A percentile compares a stretch with the other conserved stretches of the same genome.
Conservation (phyloP, 2,888 invertebrate species). For the Lasioglossum leucozonium region DNA sequence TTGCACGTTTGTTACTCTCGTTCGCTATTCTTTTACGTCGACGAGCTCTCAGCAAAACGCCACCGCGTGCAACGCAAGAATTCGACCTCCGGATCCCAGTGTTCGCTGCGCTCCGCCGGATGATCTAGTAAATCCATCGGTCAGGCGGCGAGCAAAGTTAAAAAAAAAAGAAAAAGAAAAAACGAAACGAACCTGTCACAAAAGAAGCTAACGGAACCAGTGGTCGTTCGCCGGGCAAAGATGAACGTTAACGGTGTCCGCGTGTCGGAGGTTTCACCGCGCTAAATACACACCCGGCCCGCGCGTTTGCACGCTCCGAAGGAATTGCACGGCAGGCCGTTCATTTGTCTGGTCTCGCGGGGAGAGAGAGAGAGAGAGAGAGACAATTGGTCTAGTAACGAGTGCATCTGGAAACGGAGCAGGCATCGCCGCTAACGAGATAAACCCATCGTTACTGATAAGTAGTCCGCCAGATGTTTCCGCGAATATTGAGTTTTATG, state of each 20-base stretch:
- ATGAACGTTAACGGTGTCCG: slow-evolving; percentile 52
- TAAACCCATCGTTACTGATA: slow-evolving; percentile 4
- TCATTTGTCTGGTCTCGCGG: neutral
- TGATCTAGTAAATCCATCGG: neutral
- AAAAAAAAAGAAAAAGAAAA: no score
- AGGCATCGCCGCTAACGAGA: slow-evolving; percentile 4
- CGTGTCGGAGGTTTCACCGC: slow-evolving; percentile 49
- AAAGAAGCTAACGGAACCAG: slow-evolving; percentile 52
- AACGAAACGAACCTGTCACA: slow-evolving; percentile 26
- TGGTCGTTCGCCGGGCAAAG: slow-evolving; percentile 42
- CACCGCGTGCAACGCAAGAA: neutral
- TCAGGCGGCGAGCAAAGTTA: neutral
- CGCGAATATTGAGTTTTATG: slow-evolving; percentile 7
- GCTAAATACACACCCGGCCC: slow-evolving; percentile 52
- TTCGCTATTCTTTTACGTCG: neutral
- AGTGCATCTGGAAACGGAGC: slow-evolving; percentile 2
- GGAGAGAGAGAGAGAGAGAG: neutral
- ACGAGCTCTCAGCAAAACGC: neutral
- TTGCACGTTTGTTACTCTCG: no score
- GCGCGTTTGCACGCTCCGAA: slow-evolving; percentile 7
- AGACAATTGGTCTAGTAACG: slow-evolving; percentile 5
- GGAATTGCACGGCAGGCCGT: slow-evolving; percentile 6
- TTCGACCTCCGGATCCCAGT: neutral
- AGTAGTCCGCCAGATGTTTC: slow-evolving; percentile 4
- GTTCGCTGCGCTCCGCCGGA: neutral